phyloP scores from a whole-genome alignment of 1,140 invertebrate species.

The Calliphora vicina region DNA sequence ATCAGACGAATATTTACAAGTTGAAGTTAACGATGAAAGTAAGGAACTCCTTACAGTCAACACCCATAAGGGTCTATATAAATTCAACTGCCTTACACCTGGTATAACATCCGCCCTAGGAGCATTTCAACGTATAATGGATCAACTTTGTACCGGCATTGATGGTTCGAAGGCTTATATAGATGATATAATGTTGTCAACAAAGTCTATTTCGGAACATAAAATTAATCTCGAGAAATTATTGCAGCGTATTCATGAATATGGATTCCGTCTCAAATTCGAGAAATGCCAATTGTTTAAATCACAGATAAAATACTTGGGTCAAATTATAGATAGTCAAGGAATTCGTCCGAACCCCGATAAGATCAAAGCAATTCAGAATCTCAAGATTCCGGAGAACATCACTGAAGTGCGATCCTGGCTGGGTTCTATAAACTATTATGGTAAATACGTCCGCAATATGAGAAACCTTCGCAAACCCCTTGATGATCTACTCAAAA shows the following conservation, averaged over 20 bases:
- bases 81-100: neutral
- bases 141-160: neutral
- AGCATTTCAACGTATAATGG: neutral
- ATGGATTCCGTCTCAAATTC: neutral
- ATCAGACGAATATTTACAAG: neutral
- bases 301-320: neutral
- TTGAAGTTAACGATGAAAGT: slow-evolving; percentile 6
- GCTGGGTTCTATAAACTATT: neutral
- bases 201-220: slow-evolving; percentile 53
- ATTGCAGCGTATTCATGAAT: neutral
- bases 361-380: neutral
- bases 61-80: neutral
- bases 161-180: neutral
- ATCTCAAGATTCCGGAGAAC: neutral
- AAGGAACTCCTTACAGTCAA: neutral
- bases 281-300: neutral
- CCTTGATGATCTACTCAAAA: neutral
- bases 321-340: neutral
- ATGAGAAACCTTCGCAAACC: neutral
- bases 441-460: neutral
- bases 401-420: neutral
- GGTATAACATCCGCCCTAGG: neutral
- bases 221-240: slow-evolving; percentile 25
- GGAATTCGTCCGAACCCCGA: neutral
- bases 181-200: slow-evolving; percentile 12